Conservation (phyloP, 2,797 vertebrate genomes). For the Toxotes lorentzi region DNA sequence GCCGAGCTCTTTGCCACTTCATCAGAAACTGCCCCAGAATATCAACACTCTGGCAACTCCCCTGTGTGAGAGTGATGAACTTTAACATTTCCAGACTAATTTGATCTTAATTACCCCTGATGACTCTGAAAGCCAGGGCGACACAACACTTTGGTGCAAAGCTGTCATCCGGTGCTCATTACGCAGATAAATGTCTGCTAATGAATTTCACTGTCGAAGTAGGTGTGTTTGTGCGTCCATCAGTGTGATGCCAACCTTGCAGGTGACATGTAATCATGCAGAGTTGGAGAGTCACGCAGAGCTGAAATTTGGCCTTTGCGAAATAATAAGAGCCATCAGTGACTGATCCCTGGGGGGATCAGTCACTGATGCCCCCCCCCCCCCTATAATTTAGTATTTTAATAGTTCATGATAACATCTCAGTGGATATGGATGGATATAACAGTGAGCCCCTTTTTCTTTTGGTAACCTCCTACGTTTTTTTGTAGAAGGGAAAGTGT, state of each 20-base stretch:
- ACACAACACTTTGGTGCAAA: conserved; percentile 15
- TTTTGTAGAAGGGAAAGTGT: too few species aligned
- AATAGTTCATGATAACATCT: too few species aligned
- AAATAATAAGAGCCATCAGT: neutral
- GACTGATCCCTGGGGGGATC: neutral
- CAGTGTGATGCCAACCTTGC: conserved; percentile 23
- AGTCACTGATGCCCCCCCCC: too few species aligned
- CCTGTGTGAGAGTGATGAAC: conserved; percentile 45
- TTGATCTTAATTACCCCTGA: conserved; percentile 59
- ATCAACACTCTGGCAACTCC: conserved; percentile 21
- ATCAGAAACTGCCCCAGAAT: conserved; percentile 35
- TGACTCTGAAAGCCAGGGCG: conserved; percentile 19
- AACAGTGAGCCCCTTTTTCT: too few species aligned
- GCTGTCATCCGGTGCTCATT: conserved; percentile 52
- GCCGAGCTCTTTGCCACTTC: conserved; percentile 1
- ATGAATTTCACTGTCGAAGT: conserved; percentile 30
- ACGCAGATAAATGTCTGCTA: conserved; percentile 47
- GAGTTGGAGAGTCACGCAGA: conserved; percentile 19
- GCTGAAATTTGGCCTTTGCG: conserved; percentile 13
- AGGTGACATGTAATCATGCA: conserved; percentile 28
- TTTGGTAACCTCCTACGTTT: too few species aligned
- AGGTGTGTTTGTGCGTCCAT: conserved; percentile 15
- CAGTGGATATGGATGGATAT: too few species aligned
- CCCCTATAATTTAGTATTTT: too few species aligned
- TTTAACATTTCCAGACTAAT: conserved; percentile 63